Evolutionary conservation across 2,113 vertebrate genomes (phyloP).

Genomic region (Recurvirostra avosetta): DNA sequence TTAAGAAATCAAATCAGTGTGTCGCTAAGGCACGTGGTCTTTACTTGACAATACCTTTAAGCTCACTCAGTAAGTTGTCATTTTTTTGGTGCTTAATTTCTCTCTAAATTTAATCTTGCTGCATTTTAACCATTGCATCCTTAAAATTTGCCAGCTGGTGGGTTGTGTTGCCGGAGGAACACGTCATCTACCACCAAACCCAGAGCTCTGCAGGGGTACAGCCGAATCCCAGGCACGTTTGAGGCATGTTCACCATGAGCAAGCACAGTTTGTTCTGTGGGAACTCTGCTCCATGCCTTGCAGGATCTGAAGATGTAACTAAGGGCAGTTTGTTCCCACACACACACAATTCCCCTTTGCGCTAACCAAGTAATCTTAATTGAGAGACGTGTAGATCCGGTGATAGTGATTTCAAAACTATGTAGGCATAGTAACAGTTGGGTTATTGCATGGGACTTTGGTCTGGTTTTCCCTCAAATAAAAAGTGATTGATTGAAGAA

Average conservation of each 20-base stretch:
- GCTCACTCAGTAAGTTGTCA: not conserved
- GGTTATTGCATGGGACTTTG: not conserved
- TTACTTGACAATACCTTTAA: not conserved
- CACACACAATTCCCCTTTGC: not conserved
- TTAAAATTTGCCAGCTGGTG: not conserved
- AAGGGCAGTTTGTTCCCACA: not conserved
- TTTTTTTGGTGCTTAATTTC: not conserved
- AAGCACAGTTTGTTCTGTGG: accelerated
- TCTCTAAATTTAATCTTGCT: not conserved
- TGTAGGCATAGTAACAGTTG: accelerated
- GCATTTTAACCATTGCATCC: not conserved
- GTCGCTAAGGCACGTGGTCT: not conserved
- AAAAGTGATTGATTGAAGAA: not conserved
- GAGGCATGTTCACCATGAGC: not conserved
- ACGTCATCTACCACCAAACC: not conserved
- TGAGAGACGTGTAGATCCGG: not conserved
- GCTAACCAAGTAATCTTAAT: too few species aligned
- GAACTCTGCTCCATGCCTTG: accelerated
- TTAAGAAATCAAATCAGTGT: not conserved
- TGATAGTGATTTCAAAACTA: accelerated
- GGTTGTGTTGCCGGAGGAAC: not conserved
- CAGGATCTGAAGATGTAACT: not conserved
- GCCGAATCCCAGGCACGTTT: not conserved
- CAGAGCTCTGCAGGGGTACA: not conserved
- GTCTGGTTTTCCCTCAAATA: not conserved